phyloP scores from a whole-genome alignment of 2,888 invertebrate species.

The Rhogogaster chlorosoma region DNA sequence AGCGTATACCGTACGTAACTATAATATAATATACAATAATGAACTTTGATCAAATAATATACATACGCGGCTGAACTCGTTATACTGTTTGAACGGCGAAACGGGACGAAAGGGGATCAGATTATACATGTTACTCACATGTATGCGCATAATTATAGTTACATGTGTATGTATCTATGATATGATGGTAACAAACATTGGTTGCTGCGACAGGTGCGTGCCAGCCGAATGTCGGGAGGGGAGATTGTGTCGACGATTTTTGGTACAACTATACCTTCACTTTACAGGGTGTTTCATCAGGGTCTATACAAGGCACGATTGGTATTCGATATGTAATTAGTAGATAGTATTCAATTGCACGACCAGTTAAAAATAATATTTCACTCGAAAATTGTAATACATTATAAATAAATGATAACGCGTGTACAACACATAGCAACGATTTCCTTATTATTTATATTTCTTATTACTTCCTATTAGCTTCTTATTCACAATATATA shows the following conservation, averaged over 20 bases:
- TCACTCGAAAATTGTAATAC: not conserved
- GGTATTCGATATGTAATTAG: not conserved
- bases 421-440: not conserved
- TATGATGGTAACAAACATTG: conserved; percentile 62
- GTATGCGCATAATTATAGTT: not conserved
- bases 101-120: not conserved
- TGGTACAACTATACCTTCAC: not conserved
- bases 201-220: conserved; percentile 74
- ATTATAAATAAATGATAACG: not conserved
- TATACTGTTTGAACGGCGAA: not conserved
- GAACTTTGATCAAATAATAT: not conserved
- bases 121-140: not conserved
- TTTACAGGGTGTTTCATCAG: not conserved
- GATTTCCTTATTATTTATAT: not conserved
- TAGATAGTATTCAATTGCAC: not conserved
- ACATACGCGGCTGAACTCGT: not conserved
- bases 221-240: not conserved
- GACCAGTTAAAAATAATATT: not conserved
- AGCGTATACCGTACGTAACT: not conserved
- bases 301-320: not conserved
- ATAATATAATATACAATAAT: not conserved
- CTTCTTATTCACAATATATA: not conserved
- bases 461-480: too few relatives aligned
- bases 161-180: not conserved
- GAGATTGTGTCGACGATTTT: not conserved